A percentile compares a stretch with the other conserved stretches of the same genome.
Conservation (phyloP, 2,113 vertebrate genomes). For the Melanotaenia duboulayi region DNA sequence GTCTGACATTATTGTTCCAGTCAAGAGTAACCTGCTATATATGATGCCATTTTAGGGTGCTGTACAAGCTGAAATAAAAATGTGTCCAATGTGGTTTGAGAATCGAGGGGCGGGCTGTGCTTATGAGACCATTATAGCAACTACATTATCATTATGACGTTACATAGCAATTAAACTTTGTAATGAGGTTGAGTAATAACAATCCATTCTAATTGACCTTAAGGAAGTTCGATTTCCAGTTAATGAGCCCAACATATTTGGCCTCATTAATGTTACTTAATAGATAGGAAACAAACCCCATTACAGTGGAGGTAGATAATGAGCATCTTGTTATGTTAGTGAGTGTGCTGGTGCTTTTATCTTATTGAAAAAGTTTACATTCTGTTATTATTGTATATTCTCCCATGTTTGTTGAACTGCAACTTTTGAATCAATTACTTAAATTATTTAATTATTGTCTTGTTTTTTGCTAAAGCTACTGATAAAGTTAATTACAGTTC, state of each 20-base stretch:
- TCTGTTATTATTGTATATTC: constrained; percentile 15
- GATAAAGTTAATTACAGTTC: constrained; percentile 12
- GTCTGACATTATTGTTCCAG: neutral
- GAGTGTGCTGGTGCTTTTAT: constrained; percentile 12
- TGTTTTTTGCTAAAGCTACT: neutral
- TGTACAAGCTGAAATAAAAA: constrained; percentile 26
- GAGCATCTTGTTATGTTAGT: constrained; percentile 28
- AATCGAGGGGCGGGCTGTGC: constrained; percentile 23
- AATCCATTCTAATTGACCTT: constrained; percentile 70
- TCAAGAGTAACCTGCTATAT: constrained; percentile 2
- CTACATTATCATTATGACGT: constrained; percentile 63
- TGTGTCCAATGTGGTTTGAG: constrained; percentile 23
- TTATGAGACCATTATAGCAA: constrained; percentile 58
- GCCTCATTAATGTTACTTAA: constrained; percentile 68
- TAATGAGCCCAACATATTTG: constrained; percentile 69
- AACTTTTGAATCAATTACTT: constrained; percentile 8
- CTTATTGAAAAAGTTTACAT: constrained; percentile 21
- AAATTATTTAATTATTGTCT: constrained; percentile 29
- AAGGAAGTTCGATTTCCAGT: constrained; percentile 62
- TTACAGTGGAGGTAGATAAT: constrained; percentile 57
- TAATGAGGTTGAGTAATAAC: constrained; percentile 71
- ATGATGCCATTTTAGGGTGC: constrained; percentile 9
- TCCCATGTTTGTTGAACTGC: neutral
- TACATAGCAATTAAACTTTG: constrained; percentile 64
- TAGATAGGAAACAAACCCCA: constrained; percentile 50